Evolutionary conservation across 2,888 invertebrate species (phyloP).

Genomic region (Zeuzera pyrina): DNA sequence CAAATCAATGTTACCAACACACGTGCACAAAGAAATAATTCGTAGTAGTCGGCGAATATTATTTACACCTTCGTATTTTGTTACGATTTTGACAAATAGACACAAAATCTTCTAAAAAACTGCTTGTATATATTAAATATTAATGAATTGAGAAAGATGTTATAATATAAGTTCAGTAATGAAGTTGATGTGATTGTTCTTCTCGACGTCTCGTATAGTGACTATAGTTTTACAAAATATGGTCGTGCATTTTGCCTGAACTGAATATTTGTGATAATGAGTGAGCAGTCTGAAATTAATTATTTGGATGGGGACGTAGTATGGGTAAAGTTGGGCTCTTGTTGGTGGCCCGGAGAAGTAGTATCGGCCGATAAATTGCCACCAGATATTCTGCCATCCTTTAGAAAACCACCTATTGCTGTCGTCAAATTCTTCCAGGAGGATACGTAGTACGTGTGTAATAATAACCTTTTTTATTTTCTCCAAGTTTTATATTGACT

Average conservation of each 20-base stretch:
- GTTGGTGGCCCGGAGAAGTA: slow-evolving; percentile 92
- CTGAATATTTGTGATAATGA: slow-evolving; percentile 73
- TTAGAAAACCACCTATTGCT: slow-evolving; percentile 82
- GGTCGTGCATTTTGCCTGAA: slow-evolving; percentile 63
- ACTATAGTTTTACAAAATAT: slow-evolving; percentile 46
- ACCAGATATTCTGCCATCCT: slow-evolving; percentile 76
- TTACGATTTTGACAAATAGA: slow-evolving; percentile 60
- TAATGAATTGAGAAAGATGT: too few relatives aligned
- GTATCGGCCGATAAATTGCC: slow-evolving; percentile 76
- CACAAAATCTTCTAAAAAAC: slow-evolving; percentile 27
- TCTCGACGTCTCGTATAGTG: slow-evolving; percentile 12
- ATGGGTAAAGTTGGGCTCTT: slow-evolving; percentile 86
- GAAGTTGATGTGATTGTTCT: neutral
- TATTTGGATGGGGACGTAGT: slow-evolving; percentile 85
- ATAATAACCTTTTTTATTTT: slow-evolving; percentile 10
- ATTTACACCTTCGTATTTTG: slow-evolving; percentile 66
- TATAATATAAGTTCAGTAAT: too few relatives aligned
- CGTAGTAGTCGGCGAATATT: slow-evolving; percentile 68
- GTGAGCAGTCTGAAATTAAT: slow-evolving; percentile 77
- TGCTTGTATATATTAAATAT: slow-evolving; percentile 10
- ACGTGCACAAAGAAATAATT: slow-evolving; percentile 42
- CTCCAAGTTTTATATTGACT: too few relatives aligned
- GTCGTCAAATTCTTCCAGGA: slow-evolving; percentile 91
- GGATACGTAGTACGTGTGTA: slow-evolving; percentile 81
- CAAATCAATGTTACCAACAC: slow-evolving; percentile 46